Conservation (phyloP, 2,797 vertebrate genomes). For the Pteronotus mesoamericanus region DNA sequence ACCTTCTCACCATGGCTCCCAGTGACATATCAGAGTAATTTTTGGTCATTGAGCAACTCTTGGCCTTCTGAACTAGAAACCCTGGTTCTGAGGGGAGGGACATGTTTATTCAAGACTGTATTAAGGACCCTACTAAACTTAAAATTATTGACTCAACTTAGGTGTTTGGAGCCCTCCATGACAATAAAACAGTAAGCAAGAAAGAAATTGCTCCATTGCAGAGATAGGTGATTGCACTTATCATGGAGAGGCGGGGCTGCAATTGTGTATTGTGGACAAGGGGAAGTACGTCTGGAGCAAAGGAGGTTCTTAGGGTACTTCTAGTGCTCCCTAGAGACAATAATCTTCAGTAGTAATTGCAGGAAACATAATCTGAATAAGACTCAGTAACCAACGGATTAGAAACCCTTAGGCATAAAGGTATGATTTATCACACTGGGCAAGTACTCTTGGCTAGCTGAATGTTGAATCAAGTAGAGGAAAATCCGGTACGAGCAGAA, state of each 20-base stretch:
- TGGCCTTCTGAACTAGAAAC: neutral
- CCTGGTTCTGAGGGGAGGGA: neutral
- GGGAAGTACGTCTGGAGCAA: neutral
- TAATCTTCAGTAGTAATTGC: neutral
- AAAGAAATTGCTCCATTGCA: neutral
- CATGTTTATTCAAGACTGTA: neutral
- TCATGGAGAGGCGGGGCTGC: rapidly evolving
- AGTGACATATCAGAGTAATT: neutral
- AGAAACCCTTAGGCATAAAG: neutral
- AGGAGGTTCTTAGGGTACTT: neutral
- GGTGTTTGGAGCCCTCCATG: neutral
- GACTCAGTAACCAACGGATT: neutral
- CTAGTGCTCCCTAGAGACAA: neutral
- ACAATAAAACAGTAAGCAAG: neutral
- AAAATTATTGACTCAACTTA: neutral
- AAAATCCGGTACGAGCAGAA: neutral
- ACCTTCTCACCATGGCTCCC: neutral
- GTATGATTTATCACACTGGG: neutral
- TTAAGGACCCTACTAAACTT: neutral
- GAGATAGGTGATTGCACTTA: neutral
- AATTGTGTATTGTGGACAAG: rapidly evolving
- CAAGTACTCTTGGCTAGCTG: neutral
- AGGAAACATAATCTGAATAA: neutral
- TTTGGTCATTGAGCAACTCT: neutral
- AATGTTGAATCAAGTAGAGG: neutral